Evolutionary conservation across 2,113 vertebrate species (phyloP), one percentile per base, ranked within the genome.

Genomic region (Alaudala cheleensis): DNA sequence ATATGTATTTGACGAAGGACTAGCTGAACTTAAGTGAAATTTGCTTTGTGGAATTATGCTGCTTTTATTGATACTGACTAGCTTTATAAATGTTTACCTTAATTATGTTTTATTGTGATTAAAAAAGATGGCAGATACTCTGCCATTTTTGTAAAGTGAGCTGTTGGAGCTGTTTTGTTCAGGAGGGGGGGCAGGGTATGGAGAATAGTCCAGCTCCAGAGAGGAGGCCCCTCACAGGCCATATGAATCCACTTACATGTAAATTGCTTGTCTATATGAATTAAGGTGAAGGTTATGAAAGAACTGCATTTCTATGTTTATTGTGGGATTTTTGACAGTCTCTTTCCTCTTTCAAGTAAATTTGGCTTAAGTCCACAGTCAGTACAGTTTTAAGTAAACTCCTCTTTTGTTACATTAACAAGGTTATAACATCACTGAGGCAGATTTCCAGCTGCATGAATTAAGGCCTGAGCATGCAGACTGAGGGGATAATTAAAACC

Each of bases 241-340:
- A 98, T 98, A 97, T 98, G 98, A 98, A 98, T 98, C 98, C 98
- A 98, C 98, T 98, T 98, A 98, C 98, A 98, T 98, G 98, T 98
- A 98, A 98, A 98, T 98, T 98, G 98, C 98, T 98, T 98, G 98
- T 98, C 98, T 97, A 76, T 98, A 96, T 98, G 98, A 98, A 98
- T 98, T 98, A 98, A 98, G 98, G 98, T 98, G 97, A 97, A 98
- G 98, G 97, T 98, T 98, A 97, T 98, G 98, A 98, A 98, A 98
- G 98, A 97, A 97, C 98, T 97, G 98, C 98, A 98, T 98, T 98
- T 97, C 98, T 96, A 95, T 98, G 98, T 98, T 98, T 98, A 98
- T 98, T 97, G 96, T 98, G 98, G 98, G 98, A 98, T 98, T 98
- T 98, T 98, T 98, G 98, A 98, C 98, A 98, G 98, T 98, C 98